Conservation (phyloP, 2,888 invertebrate species). For the Podabrus alpinus region DNA sequence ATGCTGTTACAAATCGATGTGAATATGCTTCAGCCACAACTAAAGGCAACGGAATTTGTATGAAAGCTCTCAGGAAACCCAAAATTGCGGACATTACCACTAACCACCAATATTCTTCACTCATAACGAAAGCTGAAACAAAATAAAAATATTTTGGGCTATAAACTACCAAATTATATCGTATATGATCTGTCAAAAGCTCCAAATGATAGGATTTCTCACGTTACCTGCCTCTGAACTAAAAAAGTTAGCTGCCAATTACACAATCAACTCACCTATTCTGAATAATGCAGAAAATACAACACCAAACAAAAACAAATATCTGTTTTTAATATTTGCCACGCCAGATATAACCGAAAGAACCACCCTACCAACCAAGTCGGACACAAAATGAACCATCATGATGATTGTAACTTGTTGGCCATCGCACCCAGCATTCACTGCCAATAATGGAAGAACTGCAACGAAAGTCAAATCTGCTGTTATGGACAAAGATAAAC, state of each 20-base stretch:
- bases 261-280: slow-evolving; percentile 64
- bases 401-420: slow-evolving; percentile 69
- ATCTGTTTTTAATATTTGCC: slow-evolving; percentile 64
- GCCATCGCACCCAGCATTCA: slow-evolving; percentile 61
- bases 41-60: slow-evolving; percentile 72
- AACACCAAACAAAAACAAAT: slow-evolving; percentile 68
- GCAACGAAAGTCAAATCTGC: slow-evolving; percentile 74
- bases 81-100: slow-evolving; percentile 64
- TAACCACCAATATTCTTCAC: slow-evolving; percentile 62
- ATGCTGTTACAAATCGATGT: slow-evolving; percentile 72
- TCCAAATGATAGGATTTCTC: no score
- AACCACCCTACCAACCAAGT: slow-evolving; percentile 67
- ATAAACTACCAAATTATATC: no score
- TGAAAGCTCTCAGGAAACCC: slow-evolving; percentile 71
- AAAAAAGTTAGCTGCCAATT: neutral
- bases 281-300: slow-evolving; percentile 69
- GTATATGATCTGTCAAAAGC: no score
- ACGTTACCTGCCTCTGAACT: no score
- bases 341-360: slow-evolving; percentile 67
- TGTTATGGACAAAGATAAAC: slow-evolving; percentile 69
- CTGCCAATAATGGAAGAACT: slow-evolving; percentile 68
- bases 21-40: slow-evolving; percentile 71
- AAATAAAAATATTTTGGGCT: neutral
- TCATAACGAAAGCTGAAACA: slow-evolving; percentile 62
- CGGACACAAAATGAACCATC: slow-evolving; percentile 71